Percentiles rank a stretch among this genome's conserved stretches.
Conservation (phyloP, 2,888 invertebrate species). For the Subacronicta megacephala region DNA sequence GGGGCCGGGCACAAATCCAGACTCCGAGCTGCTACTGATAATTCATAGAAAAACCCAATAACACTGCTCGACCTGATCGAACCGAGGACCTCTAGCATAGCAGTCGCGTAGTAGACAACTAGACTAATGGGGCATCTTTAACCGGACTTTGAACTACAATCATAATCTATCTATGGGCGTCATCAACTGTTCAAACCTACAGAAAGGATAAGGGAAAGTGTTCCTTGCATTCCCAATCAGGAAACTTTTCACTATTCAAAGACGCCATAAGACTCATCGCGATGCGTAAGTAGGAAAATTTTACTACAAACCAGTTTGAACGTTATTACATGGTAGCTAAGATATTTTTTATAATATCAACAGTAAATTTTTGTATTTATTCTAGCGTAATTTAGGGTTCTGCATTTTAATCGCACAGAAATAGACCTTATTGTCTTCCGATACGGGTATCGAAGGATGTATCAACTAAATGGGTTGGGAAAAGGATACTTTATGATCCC, state of each 20-base stretch:
- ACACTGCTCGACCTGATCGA: no score
- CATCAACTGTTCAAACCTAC: constrained; percentile 18
- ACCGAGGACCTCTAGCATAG: no score
- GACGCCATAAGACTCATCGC: no score
- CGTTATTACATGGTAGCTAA: background rate
- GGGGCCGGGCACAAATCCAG: no score
- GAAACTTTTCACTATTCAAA: no score
- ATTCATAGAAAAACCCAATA: no score
- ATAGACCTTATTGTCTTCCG: background rate
- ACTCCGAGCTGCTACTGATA: no score
- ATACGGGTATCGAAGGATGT: background rate
- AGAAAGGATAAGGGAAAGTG: constrained; percentile 67
- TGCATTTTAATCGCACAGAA: constrained; percentile 4
- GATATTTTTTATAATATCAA: constrained; percentile 11
- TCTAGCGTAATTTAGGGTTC: background rate
- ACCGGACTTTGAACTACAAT: constrained; percentile 4
- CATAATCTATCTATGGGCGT: constrained; percentile 13
- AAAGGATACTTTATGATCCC: constrained; percentile 18
- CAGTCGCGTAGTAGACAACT: no score
- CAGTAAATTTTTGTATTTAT: background rate
- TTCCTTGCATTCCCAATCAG: constrained; percentile 67
- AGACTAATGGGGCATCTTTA: no score
- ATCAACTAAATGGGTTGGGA: background rate
- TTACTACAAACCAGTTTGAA: constrained; percentile 39
- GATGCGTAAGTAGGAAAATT: no score